phyloP scores from a whole-genome alignment of 2,797 vertebrate species.

The Chelidonichthys spinosus region DNA sequence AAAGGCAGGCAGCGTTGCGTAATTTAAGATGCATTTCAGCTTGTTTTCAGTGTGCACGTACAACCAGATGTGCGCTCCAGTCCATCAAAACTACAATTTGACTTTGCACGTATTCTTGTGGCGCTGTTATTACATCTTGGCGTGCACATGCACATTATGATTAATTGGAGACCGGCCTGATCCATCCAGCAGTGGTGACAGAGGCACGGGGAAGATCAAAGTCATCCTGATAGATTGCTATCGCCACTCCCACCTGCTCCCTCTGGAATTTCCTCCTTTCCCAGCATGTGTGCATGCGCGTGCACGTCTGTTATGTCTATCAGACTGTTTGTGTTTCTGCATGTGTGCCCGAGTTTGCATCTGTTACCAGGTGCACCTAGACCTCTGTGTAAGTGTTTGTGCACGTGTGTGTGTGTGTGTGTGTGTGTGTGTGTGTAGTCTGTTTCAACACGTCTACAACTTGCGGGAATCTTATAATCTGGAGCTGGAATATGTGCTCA shows the following conservation, averaged over 20 bases:
- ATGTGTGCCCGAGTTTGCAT: slow-evolving; percentile 77
- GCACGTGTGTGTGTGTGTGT: slow-evolving; percentile 36
- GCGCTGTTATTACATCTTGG: slow-evolving; percentile 42
- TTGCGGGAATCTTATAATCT: slow-evolving; percentile 88
- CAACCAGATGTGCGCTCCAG: slow-evolving; percentile 4
- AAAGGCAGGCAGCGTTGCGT: slow-evolving; percentile 11
- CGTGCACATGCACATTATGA: slow-evolving; percentile 41
- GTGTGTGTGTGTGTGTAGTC: slow-evolving; percentile 66
- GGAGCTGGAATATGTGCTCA: slow-evolving; percentile 84
- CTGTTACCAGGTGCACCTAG: slow-evolving; percentile 73
- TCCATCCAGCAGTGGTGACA: slow-evolving; percentile 67
- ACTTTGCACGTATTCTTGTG: slow-evolving; percentile 21
- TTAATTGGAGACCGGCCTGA: slow-evolving; percentile 54
- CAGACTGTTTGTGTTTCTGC: slow-evolving; percentile 78
- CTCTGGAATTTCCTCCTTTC: slow-evolving; percentile 80
- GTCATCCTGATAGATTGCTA: slow-evolving; percentile 80
- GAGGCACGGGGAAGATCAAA: slow-evolving; percentile 76
- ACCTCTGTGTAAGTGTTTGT: slow-evolving; percentile 59
- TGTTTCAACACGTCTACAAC: slow-evolving; percentile 84
- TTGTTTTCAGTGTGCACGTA: slow-evolving; percentile 9
- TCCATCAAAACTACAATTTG: slow-evolving; percentile 27
- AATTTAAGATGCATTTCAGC: slow-evolving; percentile 15
- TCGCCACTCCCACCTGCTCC: slow-evolving; percentile 85
- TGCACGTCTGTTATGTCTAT: slow-evolving; percentile 81
- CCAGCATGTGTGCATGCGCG: slow-evolving; percentile 68